Conservation (phyloP, 2,888 invertebrate genomes). For the Caradrina clavipalpis region DNA sequence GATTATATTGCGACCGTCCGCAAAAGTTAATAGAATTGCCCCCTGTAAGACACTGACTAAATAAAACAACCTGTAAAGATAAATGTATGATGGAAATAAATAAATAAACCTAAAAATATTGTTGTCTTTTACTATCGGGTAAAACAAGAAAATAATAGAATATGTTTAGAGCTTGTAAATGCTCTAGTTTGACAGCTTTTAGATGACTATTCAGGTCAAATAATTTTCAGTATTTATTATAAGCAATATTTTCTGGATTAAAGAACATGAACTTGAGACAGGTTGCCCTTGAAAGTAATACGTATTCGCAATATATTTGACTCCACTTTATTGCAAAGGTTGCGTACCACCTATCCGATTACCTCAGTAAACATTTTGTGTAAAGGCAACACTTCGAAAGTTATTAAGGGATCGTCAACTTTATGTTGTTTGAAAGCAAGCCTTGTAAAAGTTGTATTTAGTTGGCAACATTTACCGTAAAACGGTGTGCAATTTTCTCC, state of each 20-base stretch:
- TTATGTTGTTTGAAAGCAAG: slow-evolving; percentile 39
- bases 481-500: slow-evolving; percentile 51
- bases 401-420: slow-evolving; percentile 37
- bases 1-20: no score
- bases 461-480: slow-evolving; percentile 50
- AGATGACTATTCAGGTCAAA: no score
- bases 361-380: slow-evolving; percentile 25
- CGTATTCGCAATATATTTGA: slow-evolving; percentile 19
- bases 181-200: no score
- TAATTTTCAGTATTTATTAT: neutral
- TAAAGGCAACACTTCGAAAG: slow-evolving; percentile 17
- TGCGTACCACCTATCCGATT: slow-evolving; percentile 34
- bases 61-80: no score
- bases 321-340: slow-evolving; percentile 22
- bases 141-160: no score
- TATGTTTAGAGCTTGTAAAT: no score
- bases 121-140: neutral
- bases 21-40: no score
- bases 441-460: slow-evolving; percentile 40
- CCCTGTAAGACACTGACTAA: neutral
- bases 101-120: neutral
- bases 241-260: slow-evolving; percentile 10
- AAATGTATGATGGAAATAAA: no score
- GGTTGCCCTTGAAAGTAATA: neutral
- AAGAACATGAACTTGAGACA: slow-evolving; percentile 26